A percentile compares a stretch with the other conserved stretches of the same genome.
These are phyloP conservation scores for Heliconius ethilla DNA, from an alignment of 2,888 invertebrate genomes.

Conservation along the genomic window DNA sequence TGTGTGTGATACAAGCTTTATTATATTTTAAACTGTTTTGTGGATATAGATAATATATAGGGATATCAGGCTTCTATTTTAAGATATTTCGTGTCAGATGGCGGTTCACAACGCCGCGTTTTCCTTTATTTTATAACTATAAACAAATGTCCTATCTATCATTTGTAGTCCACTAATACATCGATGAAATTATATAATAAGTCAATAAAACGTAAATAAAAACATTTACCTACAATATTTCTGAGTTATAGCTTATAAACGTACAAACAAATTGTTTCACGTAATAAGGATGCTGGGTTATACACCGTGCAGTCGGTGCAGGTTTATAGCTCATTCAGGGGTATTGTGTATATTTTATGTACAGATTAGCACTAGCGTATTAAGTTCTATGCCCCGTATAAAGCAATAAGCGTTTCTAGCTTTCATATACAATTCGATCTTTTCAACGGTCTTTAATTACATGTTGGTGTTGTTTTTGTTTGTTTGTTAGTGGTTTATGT, in stretches of 20 bases:
- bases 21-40: neutral
- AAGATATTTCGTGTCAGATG: neutral
- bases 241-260: slow-evolving; percentile 5
- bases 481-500: neutral
- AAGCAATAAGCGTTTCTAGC: slow-evolving; percentile 5
- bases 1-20: neutral
- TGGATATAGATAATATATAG: neutral
- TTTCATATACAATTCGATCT: slow-evolving; percentile 17
- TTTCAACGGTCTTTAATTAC: slow-evolving; percentile 24
- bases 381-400: slow-evolving; percentile 23
- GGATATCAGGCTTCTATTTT: neutral
- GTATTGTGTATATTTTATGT: slow-evolving; percentile 38
- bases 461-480: neutral
- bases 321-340: slow-evolving; percentile 36
- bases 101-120: neutral
- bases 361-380: slow-evolving; percentile 35
- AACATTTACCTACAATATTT: neutral
- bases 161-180: neutral
- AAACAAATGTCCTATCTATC: neutral
- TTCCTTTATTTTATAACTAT: too few species aligned
- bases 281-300: slow-evolving; percentile 5
- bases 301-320: slow-evolving; percentile 2
- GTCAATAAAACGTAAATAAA: neutral
- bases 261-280: slow-evolving; percentile 22
- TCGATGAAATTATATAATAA: neutral